phyloP scores from a whole-genome alignment of 2,113 vertebrate genomes.

The Pterocles burchelli region DNA sequence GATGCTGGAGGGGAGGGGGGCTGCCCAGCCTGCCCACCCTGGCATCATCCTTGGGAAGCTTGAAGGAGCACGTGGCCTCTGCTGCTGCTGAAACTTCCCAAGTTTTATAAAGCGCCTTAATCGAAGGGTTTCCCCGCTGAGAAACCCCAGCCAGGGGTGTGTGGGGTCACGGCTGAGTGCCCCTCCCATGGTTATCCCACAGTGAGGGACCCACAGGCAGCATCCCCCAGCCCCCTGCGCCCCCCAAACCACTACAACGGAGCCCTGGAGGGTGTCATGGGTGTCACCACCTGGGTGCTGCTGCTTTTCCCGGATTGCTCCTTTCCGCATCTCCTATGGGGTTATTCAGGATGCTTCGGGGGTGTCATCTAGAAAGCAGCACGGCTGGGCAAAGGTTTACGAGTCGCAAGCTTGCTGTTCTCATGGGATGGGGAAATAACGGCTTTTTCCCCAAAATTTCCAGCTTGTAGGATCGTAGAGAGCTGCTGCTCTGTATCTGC shows the following conservation, averaged over 20 bases:
- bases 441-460: background rate
- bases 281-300: background rate
- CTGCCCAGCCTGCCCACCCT: background rate
- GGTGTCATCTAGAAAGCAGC: background rate
- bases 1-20: background rate
- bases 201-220: background rate
- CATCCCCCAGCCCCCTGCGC: background rate
- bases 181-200: background rate
- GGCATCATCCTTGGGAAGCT: background rate
- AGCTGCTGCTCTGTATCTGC: background rate
- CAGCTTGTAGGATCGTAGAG: background rate
- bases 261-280: background rate
- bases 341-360: accelerated
- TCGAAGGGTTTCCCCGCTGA: background rate
- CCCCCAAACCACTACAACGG: accelerated
- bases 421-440: background rate
- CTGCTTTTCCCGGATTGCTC: background rate
- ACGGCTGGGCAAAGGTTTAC: background rate
- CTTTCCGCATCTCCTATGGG: background rate
- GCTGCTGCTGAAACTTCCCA: background rate
- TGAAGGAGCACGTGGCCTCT: background rate
- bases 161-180: background rate
- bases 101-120: background rate
- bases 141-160: background rate
- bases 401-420: background rate